phyloP scores from a whole-genome alignment of 2,797 vertebrate genomes.

The Chrysolophus pictus region DNA sequence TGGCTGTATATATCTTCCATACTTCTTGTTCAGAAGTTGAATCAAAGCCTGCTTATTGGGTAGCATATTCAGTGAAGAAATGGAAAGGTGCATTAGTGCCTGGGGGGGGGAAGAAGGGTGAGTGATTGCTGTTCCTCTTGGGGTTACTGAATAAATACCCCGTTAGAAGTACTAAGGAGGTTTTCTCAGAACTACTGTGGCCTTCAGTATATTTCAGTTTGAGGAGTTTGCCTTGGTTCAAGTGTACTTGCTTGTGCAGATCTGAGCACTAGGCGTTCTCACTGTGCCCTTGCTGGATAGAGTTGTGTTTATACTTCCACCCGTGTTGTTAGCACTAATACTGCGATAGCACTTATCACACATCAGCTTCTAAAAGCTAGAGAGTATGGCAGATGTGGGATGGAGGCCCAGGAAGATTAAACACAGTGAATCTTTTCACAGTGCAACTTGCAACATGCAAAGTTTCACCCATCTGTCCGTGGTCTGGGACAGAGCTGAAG shows the following conservation, averaged over 20 bases:
- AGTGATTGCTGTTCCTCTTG: background rate
- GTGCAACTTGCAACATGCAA: background rate
- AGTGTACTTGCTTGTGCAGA: background rate
- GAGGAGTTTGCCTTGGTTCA: background rate
- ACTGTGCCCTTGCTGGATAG: background rate
- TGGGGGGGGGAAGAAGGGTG: background rate
- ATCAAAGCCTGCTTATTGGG: background rate
- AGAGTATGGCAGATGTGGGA: background rate
- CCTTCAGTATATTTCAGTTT: accelerated
- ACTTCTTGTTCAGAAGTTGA: background rate
- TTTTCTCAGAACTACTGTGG: background rate
- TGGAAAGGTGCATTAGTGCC: background rate
- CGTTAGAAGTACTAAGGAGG: background rate
- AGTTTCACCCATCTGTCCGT: background rate
- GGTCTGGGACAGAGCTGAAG: background rate
- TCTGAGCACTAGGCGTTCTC: background rate
- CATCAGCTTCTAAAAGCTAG: too few species aligned
- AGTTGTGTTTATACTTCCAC: background rate
- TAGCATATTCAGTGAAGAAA: background rate
- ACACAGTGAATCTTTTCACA: background rate
- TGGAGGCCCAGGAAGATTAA: background rate
- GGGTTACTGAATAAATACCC: background rate
- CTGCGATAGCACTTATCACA: too few species aligned
- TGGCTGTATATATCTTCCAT: background rate
- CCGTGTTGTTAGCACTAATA: background rate